Evolutionary conservation across 2,797 vertebrate species (phyloP), one percentile per base, ranked within the genome.

Genomic region (Amblyraja radiata): DNA sequence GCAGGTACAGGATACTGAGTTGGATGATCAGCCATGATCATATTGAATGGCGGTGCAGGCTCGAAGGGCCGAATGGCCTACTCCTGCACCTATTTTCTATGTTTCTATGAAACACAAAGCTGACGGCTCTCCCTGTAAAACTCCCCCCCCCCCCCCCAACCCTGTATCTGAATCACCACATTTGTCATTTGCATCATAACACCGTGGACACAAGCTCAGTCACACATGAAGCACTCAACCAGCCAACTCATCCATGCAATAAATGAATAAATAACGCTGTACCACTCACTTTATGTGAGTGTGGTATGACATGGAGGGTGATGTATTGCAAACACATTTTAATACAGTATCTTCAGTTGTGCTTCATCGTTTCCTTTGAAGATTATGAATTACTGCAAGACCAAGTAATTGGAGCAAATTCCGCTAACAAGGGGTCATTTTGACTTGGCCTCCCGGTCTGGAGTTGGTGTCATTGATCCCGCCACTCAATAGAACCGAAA

Each of bases 241-340:
- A 92, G 76, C 90, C 23, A 73, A 92, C 90, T 92, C 90, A 92
- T 92, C 36, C 73, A 76, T 76, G 54, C 36, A 92, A 21, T 92
- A 92, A 92, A 74, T 73, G 90, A 74, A 92, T 92, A 92, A 92
- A 74, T 92, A 92, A 76, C 84, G n/a, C 84, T 9, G 68, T 88
- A 88, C 84, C 84, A 88, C 71, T 73, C 65, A 73, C 71, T 92
- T 74, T 76, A 65, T 86, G 90, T 74, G 28, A 46, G 46, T 46
- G 46, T 46, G 46, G 46, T 92, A 76, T 92, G 36, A 92, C 71
- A 92, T 58, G 71, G 54, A 92, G 36, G 88, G 36, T 54, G n/a
- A 58, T 74, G 58, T n/a, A 92, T 92, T 92, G 46, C 90, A 46
- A 92, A 76, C n/a, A 71, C 16, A 88, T 68, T 88, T 65, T 68